Evolutionary conservation across 2,888 invertebrate species (phyloP).

Genomic region (Pammene fasciana): DNA sequence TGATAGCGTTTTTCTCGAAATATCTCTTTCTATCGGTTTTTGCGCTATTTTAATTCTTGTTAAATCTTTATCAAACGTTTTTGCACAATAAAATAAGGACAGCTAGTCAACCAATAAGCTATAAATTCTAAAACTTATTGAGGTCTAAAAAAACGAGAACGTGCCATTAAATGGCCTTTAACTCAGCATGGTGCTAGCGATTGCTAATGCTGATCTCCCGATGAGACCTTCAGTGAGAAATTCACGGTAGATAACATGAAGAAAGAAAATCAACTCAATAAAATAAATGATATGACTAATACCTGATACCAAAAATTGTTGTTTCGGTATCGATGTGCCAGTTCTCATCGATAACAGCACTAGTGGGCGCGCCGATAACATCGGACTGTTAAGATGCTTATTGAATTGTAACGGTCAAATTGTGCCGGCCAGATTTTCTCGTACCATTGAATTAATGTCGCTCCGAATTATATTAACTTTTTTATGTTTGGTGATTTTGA

Average conservation of each 20-base stretch:
- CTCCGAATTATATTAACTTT: constrained; percentile 5
- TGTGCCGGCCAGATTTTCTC: constrained; percentile 73
- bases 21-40: neutral
- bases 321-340: constrained; percentile 30
- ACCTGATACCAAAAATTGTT: neutral
- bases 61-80: neutral
- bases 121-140: no score
- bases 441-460: constrained; percentile 31
- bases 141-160: neutral
- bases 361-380: constrained; percentile 81
- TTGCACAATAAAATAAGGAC: neutral
- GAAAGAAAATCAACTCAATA: neutral
- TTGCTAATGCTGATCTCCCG: no score
- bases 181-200: no score
- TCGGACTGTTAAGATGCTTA: constrained; percentile 82
- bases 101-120: neutral
- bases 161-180: no score
- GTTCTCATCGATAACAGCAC: constrained; percentile 56
- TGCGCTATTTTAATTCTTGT: neutral
- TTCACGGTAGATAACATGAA: no score
- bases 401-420: constrained; percentile 84
- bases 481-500: neutral
- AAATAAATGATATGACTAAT: neutral
- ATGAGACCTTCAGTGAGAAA: no score
- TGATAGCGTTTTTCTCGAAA: neutral